Percentiles rank a stretch among this genome's conserved stretches.
These are phyloP conservation scores for Seriola rivoliana DNA, from an alignment of 2,113 vertebrate genomes.

Conservation along the genomic window DNA sequence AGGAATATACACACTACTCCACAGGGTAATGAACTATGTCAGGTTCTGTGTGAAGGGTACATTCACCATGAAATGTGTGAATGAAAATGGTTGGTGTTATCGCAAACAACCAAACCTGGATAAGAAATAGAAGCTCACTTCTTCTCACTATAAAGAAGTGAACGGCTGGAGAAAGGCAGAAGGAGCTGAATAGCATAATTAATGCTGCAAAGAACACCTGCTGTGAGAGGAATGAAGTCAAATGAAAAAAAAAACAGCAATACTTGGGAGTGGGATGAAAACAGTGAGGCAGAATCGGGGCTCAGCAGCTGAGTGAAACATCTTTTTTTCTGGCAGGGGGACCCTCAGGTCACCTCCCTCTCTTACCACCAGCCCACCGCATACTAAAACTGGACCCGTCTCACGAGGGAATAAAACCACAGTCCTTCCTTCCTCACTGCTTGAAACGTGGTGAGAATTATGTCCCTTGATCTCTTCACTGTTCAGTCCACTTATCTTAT, in stretches of 20 bases:
- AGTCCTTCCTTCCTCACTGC: constrained; percentile 9
- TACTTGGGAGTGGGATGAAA: constrained; percentile 19
- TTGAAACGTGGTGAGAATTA: constrained; percentile 18
- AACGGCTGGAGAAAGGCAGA: constrained; percentile 2
- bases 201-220: constrained; percentile 22
- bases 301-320: constrained; percentile 35
- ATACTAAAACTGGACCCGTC: constrained; percentile 25
- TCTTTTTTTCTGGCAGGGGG: constrained; percentile 15
- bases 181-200: constrained; percentile 46
- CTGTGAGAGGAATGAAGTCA: constrained; percentile 28
- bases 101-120: background rate
- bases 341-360: constrained; percentile 32
- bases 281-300: background rate
- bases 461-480: constrained; percentile 7
- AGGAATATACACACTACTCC: background rate
- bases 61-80: constrained; percentile 29
- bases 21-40: constrained; percentile 11
- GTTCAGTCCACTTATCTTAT: background rate
- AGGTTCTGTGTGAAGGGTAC: background rate
- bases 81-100: constrained; percentile 16
- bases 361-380: constrained; percentile 19
- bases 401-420: constrained; percentile 34
- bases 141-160: constrained; percentile 25
- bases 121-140: constrained; percentile 21
- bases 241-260: constrained; percentile 27